phyloP scores from a whole-genome alignment of 2,888 invertebrate genomes.

The Eurytoma adleriae region DNA sequence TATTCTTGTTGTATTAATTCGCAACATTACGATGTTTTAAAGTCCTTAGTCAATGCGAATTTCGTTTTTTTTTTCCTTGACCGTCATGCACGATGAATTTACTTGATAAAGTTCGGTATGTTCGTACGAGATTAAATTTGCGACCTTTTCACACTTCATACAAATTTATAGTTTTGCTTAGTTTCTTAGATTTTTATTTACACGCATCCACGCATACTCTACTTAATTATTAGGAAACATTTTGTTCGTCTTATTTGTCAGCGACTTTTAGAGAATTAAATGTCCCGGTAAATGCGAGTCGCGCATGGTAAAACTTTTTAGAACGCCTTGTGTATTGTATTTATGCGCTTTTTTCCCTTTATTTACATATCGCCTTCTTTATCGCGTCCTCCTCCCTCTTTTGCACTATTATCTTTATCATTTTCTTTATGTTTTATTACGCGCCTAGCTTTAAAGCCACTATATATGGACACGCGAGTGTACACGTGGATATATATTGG shows the following conservation, averaged over 20 bases:
- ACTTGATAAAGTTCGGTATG: slow-evolving; percentile 22
- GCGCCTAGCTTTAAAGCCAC: slow-evolving; percentile 36
- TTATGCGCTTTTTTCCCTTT: slow-evolving; percentile 43
- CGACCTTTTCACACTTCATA: slow-evolving; percentile 5
- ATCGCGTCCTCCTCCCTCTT: slow-evolving; percentile 5
- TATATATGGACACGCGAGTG: slow-evolving; percentile 6
- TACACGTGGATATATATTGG: slow-evolving; percentile 47
- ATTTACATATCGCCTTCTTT: slow-evolving; percentile 26
- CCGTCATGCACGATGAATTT: neutral
- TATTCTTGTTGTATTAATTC: slow-evolving; percentile 22
- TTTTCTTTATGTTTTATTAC: slow-evolving; percentile 14
- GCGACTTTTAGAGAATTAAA: slow-evolving; percentile 56
- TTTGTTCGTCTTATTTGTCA: slow-evolving; percentile 66
- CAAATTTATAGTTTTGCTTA: slow-evolving; percentile 35
- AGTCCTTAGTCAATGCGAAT: neutral
- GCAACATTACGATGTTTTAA: slow-evolving; percentile 9
- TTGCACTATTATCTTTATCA: slow-evolving; percentile 22
- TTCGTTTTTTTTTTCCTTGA: slow-evolving; percentile 11
- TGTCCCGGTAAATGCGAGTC: slow-evolving; percentile 10
- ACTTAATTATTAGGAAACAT: slow-evolving; percentile 69
- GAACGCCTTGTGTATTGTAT: slow-evolving; percentile 20
- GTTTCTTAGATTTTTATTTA: slow-evolving; percentile 12
- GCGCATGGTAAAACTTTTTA: slow-evolving; percentile 38
- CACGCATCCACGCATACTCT: slow-evolving; percentile 47
- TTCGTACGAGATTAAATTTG: slow-evolving; percentile 46